Base-by-base conservation (phyloP, 2,113 vertebrate genomes). In the Muntiacus reevesi region DNA sequence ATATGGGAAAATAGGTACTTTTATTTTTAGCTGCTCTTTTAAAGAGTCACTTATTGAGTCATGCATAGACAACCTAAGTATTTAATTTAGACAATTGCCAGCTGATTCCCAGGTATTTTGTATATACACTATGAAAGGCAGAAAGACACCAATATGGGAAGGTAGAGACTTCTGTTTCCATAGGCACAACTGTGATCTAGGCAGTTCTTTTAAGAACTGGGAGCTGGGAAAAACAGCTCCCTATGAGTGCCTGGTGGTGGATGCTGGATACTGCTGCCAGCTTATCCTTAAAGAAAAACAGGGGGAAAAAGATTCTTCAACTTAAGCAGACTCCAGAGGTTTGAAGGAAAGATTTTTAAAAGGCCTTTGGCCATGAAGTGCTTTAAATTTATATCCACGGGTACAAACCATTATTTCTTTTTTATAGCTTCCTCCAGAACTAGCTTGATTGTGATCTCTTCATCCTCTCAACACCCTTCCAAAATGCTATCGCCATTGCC, bases 1-100 rank as follows among this genome's bases (percentile, higher is more conserved):
- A 57, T 33, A 64, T 64, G 54, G 33, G 87, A 79, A 97, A 93
- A 62, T 54, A 85, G 27, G 40, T 91, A 45, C 5, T 86, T 55
- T 96, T 82, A 91, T 81, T 89, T 95, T 97, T 89, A 97, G 36
- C 59, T 95, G 15, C 82, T 97, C 67, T 95, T 93, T 95, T 95
- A 95, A 67, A 89, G 50, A 90, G 33, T 95, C 64, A 91, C 33
- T 59, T 85, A 91, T 85, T 96, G 78, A 94, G 6, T 94, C 64
- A 95, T 76, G 25, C 40, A 83, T 30, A 89, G 40, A 92, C 28
- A 94, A 89, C 15, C 4, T 8, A 87, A 83, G 25, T 94, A 52
- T 76, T 91, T 86, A 74, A 89, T 62, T 62, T 94, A 94, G 87
- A 91, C 9, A 67, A 33, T 64, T 76, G 89, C 28, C 43, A 82